phyloP scores from a whole-genome alignment of 37 sponge, comb jelly and placozoan species.

The Beroe ovata region DNA sequence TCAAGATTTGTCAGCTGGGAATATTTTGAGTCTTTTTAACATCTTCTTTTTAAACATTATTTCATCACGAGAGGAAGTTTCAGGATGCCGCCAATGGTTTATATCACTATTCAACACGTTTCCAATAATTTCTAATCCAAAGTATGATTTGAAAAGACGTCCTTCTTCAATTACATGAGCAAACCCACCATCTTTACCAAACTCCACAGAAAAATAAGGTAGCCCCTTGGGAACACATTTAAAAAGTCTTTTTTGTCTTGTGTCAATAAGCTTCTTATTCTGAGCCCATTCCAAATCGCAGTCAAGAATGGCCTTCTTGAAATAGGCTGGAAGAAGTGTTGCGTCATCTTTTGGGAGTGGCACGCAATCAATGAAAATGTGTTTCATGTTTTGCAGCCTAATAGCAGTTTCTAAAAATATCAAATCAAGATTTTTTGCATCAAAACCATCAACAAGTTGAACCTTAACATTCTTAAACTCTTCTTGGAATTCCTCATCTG shows the following conservation, averaged over 20 bases:
- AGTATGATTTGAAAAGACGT: constrained; percentile 78
- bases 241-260: constrained; percentile 74
- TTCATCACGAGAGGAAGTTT: constrained; percentile 69
- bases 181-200: constrained; percentile 86
- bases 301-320: constrained; percentile 95
- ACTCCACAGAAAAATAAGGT: constrained; percentile 89
- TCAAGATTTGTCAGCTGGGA: no score
- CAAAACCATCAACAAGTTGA: constrained; percentile 81
- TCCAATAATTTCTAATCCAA: constrained; percentile 90
- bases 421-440: constrained; percentile 71
- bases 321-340: constrained; percentile 82
- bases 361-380: constrained; percentile 90
- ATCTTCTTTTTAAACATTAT: constrained; percentile 72
- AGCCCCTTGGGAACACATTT: constrained; percentile 80
- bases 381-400: constrained; percentile 66
- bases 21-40: constrained; percentile 11
- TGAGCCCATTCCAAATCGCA: constrained; percentile 89
- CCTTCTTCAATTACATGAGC: constrained; percentile 91
- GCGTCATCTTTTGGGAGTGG: constrained; percentile 83
- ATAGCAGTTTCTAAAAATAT: constrained; percentile 80
- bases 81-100: constrained; percentile 84
- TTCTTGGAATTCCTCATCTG: constrained; percentile 90
- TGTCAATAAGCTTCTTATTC: constrained; percentile 91
- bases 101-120: constrained; percentile 86
- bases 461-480: constrained; percentile 78